A percentile compares a stretch with the other conserved stretches of the same genome.
phyloP scores from a whole-genome alignment of 2,113 vertebrate species.

The Muntiacus reevesi region DNA sequence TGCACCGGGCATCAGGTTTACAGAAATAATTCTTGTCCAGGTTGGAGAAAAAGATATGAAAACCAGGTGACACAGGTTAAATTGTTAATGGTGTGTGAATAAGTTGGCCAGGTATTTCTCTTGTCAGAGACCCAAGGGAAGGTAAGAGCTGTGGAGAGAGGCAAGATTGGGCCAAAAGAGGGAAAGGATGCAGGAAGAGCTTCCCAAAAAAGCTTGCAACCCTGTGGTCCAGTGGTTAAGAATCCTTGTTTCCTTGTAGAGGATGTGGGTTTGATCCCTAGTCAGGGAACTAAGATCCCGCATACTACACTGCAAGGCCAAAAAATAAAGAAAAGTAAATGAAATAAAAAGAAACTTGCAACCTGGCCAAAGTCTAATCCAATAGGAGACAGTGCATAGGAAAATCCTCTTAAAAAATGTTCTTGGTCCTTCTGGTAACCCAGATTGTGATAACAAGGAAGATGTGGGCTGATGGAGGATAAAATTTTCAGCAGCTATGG shows the following conservation, averaged over 20 bases:
- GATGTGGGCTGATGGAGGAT: not conserved
- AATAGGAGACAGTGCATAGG: not conserved
- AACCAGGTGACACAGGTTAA: not conserved
- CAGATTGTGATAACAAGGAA: not conserved
- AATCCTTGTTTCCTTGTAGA: not conserved
- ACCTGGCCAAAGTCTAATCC: not conserved
- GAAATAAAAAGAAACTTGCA: not conserved
- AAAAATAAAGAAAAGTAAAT: not conserved
- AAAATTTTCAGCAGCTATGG: not conserved
- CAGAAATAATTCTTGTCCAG: not conserved
- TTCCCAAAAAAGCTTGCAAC: not conserved
- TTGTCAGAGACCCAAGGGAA: not conserved
- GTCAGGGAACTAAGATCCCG: not conserved
- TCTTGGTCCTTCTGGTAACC: not conserved
- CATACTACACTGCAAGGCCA: not conserved
- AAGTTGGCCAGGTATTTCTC: not conserved
- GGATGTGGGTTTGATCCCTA: not conserved
- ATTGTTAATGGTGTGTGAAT: not conserved
- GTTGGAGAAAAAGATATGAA: not conserved
- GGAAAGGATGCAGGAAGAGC: not conserved
- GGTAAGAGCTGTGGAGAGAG: not conserved
- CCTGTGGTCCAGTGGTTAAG: not conserved
- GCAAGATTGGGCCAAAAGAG: accelerated
- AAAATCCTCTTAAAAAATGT: not conserved
- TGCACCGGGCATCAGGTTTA: not conserved